Conservation (phyloP, 2,113 vertebrate species). For the Colistium nudipinnis region DNA sequence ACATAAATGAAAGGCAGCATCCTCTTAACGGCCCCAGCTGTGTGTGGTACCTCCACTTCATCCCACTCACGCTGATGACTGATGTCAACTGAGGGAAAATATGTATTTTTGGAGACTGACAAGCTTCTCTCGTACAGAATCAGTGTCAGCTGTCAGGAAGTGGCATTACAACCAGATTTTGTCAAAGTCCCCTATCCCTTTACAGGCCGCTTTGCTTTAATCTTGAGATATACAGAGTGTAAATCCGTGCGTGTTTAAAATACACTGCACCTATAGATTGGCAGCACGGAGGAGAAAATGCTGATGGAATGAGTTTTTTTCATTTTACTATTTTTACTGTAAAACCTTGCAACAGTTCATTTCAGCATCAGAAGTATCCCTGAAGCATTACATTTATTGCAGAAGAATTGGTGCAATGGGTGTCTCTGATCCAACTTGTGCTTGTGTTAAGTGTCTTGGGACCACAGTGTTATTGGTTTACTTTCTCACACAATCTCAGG, state of each 20-base stretch:
- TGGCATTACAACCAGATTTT: neutral
- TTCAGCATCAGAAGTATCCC: neutral
- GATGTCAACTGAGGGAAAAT: constrained; percentile 48
- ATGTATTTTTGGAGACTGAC: constrained; percentile 36
- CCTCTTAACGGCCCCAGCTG: constrained; percentile 42
- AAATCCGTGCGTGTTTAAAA: too few relatives aligned
- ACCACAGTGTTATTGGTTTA: neutral
- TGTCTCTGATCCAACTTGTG: neutral
- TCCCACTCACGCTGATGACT: constrained; percentile 55
- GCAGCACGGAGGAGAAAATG: too few relatives aligned
- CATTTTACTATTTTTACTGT: neutral
- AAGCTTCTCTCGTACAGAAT: constrained; percentile 19
- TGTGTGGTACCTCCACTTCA: constrained; percentile 39
- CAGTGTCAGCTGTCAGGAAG: neutral
- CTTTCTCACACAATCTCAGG: neutral
- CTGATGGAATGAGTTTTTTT: too few relatives aligned
- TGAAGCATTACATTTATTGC: constrained; percentile 10
- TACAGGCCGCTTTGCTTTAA: neutral
- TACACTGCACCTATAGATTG: too few relatives aligned
- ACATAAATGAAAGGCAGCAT: constrained; percentile 52
- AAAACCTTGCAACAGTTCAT: too few relatives aligned
- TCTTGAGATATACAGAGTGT: neutral
- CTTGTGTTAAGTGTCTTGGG: neutral
- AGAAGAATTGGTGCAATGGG: neutral
- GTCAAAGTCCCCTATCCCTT: neutral